A percentile compares a stretch with the other conserved stretches of the same genome.
phyloP scores from a whole-genome alignment of 1,140 invertebrate species.

The Papilio xuthus region DNA sequence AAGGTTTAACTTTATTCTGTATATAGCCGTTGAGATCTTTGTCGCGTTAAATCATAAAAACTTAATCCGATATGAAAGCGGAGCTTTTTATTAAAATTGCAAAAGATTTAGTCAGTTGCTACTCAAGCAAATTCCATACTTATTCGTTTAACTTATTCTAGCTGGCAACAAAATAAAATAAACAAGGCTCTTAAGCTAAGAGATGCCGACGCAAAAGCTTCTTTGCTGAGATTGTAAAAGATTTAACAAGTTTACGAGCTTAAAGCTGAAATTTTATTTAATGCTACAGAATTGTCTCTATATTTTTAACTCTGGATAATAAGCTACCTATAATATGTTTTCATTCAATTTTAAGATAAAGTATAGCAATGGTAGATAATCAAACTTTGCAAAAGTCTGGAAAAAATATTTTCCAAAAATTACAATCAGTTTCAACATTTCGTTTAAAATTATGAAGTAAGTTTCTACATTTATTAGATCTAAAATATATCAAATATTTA shows the following conservation, averaged over 20 bases:
- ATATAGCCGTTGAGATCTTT: no score
- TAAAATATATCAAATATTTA: no score
- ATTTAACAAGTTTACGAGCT: background rate
- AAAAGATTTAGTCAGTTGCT: constrained; percentile 3
- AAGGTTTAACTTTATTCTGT: no score
- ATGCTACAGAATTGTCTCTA: background rate
- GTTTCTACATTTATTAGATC: no score
- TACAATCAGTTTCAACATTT: no score
- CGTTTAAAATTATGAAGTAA: no score
- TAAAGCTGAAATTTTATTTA: background rate
- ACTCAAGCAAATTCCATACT: background rate
- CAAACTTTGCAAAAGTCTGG: no score
- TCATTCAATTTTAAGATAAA: background rate
- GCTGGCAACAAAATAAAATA: constrained; percentile 7
- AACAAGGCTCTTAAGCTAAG: background rate
- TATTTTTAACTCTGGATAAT: background rate
- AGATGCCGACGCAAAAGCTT: background rate
- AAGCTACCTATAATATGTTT: background rate
- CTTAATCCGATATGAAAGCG: background rate
- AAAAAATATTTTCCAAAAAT: no score
- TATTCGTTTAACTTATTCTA: background rate
- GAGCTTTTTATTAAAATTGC: background rate
- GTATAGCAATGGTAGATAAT: no score
- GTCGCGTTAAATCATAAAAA: background rate
- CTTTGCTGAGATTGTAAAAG: constrained; percentile 4